These are phyloP conservation scores for Xestoiulus laeticollis DNA, from an alignment of 2,888 invertebrate genomes.

Conservation along the genomic window DNA sequence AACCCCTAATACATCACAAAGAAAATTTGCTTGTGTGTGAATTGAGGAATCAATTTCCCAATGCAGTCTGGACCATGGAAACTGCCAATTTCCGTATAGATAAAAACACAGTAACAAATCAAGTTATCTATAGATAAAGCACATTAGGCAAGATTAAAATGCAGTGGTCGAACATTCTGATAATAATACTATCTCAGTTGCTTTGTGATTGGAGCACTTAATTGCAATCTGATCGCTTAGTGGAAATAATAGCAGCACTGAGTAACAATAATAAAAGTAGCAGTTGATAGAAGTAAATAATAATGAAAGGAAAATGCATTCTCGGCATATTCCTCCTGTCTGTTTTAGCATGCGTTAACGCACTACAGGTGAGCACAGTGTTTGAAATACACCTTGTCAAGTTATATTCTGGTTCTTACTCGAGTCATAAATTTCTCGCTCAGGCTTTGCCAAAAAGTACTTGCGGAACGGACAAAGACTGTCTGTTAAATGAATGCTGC, in stretches of 20 bases:
- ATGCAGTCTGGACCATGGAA: background rate
- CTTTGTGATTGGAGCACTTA: background rate
- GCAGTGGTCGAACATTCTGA: background rate
- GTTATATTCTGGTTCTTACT: background rate
- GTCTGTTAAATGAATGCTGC: constrained; percentile 50
- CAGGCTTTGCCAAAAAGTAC: background rate
- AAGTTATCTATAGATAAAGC: background rate
- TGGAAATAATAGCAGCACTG: background rate
- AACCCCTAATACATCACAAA: no score
- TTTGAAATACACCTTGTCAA: background rate
- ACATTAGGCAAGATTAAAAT: background rate
- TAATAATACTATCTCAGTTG: background rate
- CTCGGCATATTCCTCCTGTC: background rate
- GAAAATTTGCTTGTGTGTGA: no score
- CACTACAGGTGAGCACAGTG: background rate
- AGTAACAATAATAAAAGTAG: no score
- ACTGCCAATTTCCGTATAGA: background rate
- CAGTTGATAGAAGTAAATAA: background rate
- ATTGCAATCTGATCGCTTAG: background rate
- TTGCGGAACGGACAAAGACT: constrained; percentile 52
- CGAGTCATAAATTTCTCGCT: background rate
- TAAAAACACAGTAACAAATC: background rate
- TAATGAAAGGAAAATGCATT: background rate
- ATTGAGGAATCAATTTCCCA: background rate
- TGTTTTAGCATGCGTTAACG: background rate